These are phyloP conservation scores for Vesta saturnalis DNA, from an alignment of 2,888 invertebrate genomes.

Conservation along the genomic window DNA sequence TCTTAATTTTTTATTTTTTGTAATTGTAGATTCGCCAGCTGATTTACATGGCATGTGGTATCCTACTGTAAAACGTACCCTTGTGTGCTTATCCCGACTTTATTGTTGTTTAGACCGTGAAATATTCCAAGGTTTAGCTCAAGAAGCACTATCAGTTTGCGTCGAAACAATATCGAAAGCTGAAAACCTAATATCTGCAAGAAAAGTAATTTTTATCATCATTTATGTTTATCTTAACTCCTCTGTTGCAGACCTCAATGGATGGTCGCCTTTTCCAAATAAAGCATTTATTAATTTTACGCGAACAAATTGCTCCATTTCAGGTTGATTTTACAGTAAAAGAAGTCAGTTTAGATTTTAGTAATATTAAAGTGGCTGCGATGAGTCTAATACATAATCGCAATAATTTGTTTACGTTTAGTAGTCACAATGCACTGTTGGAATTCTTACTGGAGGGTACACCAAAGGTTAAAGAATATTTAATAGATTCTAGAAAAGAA, in stretches of 20 bases:
- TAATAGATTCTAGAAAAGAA: conserved; percentile 94
- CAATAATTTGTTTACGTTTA: conserved; percentile 80
- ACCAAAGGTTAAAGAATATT: conserved; percentile 90
- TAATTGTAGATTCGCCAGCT: conserved; percentile 62
- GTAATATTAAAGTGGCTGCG: conserved; percentile 89
- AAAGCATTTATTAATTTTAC: conserved; percentile 93
- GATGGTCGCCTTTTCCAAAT: conserved; percentile 98
- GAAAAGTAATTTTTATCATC: conserved; percentile 65
- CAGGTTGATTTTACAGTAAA: conserved; percentile 94
- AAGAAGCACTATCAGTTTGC: conserved; percentile 93
- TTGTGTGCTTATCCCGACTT: conserved; percentile 93
- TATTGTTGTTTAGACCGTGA: conserved; percentile 93
- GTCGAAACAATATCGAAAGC: conserved; percentile 90
- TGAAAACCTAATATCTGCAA: conserved; percentile 78
- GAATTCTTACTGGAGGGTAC: conserved; percentile 94
- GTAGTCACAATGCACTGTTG: conserved; percentile 89
- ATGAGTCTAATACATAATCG: conserved; percentile 79
- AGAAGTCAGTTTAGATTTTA: conserved; percentile 94
- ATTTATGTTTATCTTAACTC: background rate
- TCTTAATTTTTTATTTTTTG: conserved; percentile 2
- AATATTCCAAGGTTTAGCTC: conserved; percentile 96
- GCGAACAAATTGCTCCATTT: conserved; percentile 98
- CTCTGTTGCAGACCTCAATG: conserved; percentile 71
- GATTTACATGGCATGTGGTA: conserved; percentile 99
- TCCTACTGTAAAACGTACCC: conserved; percentile 93